phyloP scores from a whole-genome alignment of 1,140 invertebrate genomes.

The Penaeus vannamei region DNA sequence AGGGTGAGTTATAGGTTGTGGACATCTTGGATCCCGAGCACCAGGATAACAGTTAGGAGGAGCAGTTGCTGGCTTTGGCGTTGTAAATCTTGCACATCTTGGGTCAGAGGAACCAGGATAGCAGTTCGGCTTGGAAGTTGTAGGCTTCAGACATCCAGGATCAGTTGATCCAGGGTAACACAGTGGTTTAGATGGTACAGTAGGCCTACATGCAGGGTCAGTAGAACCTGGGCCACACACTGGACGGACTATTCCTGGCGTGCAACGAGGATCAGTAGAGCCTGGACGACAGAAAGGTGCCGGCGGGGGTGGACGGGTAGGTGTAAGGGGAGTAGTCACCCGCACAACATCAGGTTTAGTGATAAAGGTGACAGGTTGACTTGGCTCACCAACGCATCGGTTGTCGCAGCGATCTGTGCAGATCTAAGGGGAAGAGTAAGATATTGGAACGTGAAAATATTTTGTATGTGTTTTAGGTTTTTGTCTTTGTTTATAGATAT shows the following conservation, averaged over 20 bases:
- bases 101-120: conserved; percentile 64
- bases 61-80: conserved; percentile 60
- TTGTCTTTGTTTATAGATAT: too few relatives aligned
- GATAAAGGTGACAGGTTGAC: conserved; percentile 38
- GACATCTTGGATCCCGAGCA: neutral
- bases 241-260: neutral
- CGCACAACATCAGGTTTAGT: conserved; percentile 28
- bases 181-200: neutral
- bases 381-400: conserved; percentile 55
- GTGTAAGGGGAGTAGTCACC: conserved; percentile 44
- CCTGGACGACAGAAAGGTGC: conserved; percentile 48
- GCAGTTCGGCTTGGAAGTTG: conserved; percentile 71
- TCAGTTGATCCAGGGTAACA: conserved; percentile 42
- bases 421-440: conserved; percentile 53
- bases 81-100: conserved; percentile 50
- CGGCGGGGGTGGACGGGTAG: conserved; percentile 34
- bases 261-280: conserved; percentile 42
- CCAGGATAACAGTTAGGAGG: conserved; percentile 67
- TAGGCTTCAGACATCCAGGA: conserved; percentile 38
- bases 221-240: conserved; percentile 5
- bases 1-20: neutral
- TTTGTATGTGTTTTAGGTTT: too few relatives aligned
- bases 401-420: conserved; percentile 68
- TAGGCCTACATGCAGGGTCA: neutral
- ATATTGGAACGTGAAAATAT: neutral